Base-by-base conservation (phyloP, 2,888 invertebrate genomes). In the Sphinx pinastri region DNA sequence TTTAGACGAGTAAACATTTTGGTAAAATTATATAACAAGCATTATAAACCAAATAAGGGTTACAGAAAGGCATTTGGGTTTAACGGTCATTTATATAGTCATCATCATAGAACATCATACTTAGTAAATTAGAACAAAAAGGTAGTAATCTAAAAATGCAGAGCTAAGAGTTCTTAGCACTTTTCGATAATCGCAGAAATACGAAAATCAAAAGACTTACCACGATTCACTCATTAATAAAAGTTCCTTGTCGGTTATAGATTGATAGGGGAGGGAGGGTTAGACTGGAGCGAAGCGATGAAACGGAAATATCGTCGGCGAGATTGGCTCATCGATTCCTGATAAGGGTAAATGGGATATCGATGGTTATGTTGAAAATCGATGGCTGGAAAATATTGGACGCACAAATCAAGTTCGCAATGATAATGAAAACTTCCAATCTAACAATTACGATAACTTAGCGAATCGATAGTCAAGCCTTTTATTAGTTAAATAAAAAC, bases 241-340 rank as follows among this genome's bases (percentile, higher is more conserved):
- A 5, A 12, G 19, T 58, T 5, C 38, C 31, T 14, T 25, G 5
- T 58, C 58, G 31, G 19, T 38, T 58, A 38, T 58, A 31, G 4
- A 13, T 14, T 14, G 31, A 25, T 19, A 58, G 4, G 25, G 25
- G 2, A 12, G 57, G 19, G 11, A 11, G 47, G 49, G 16, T 16
- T 19, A 47, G 49, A 47, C 63, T 49, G 49, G 47, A n/a, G 63
- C 49, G 49, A 63, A 12, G 63, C 63, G 49, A 47, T 49, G 49
- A 49, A 63, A 47, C 63, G 63, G 63, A 63, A 63, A 63, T 63
- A 63, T 63, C 63, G 63, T 47, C 63, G 19, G 63, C 63, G 63
- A 63, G 63, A 63, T 63, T 63, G 49, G 19, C 47, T 63, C 63
- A 49, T 63, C 63, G 63, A 63, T 19, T 49, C 49, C 49, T 19